Base-by-base conservation (phyloP, 2,888 invertebrate genomes). In the Heteromyza rotundicornis region DNA sequence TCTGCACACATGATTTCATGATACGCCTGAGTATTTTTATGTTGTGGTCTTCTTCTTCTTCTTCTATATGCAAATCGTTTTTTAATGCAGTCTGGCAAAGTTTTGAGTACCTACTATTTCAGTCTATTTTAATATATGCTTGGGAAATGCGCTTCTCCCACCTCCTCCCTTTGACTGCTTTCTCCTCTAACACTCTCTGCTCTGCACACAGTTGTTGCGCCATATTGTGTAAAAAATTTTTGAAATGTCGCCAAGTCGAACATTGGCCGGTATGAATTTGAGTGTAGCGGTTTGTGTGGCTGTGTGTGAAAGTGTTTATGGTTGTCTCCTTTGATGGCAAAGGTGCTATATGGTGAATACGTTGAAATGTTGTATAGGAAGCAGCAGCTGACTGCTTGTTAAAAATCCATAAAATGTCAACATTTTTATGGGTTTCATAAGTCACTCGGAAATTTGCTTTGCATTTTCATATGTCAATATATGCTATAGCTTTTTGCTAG, bases 161-260 rank as follows among this genome's bases (percentile, higher is more conserved):
- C 14, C 7, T n/a, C n/a, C n/a, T n/a, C n/a, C n/a, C n/a, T n/a
- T n/a, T 3, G 12, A 14, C 40, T 14, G 40, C 40, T n/a, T 40
- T 40, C 40, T 3, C 40, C 40, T 7, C 40, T 40, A 3, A 7
- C n/a, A 40, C 3, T 7, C 40, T 40, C 5, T 40, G 3, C 40
- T 8, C n/a, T 3, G 8, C 12, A 7, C 2, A 12, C 17, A 53
- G 53, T 53, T 32, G 53, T 32, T 53, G 53, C n/a, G 32, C 53
- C 53, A 53, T 53, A 27, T 53, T 53, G 24, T 53, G 16, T 22
- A 22, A 24, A 23, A n/a, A n/a, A n/a, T 7, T 40, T n/a, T 56
- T 56, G 56, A 44, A 56, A 40, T 40, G 40, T 56, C 56, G 56
- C 56, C 56, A 56, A 44, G 56, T 56, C 56, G 56, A 40, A 56